Evolutionary conservation across 2,888 invertebrate species (phyloP).

Genomic region (Dasysyrphus albostriatus): DNA sequence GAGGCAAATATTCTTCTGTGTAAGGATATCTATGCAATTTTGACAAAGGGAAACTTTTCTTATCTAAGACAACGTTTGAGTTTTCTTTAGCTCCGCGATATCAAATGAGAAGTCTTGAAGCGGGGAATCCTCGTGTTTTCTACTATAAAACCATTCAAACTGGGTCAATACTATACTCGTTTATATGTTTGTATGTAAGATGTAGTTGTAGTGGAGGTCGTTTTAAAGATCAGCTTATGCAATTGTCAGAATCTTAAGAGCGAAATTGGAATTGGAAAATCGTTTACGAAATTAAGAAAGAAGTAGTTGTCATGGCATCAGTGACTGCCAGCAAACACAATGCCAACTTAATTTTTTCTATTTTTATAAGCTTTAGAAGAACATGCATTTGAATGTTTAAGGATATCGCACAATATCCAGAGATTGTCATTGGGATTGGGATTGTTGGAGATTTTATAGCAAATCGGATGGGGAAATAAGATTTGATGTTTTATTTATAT

Average conservation of each 20-base stretch:
- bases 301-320: slow-evolving; percentile 25
- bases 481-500: slow-evolving; percentile 9
- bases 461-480: slow-evolving; percentile 15
- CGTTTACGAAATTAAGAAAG: slow-evolving; percentile 37
- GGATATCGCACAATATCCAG: slow-evolving; percentile 8
- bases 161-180: slow-evolving; percentile 58
- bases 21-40: slow-evolving; percentile 65
- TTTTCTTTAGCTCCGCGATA: slow-evolving; percentile 40
- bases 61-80: slow-evolving; percentile 58
- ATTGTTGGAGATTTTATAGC: slow-evolving; percentile 30
- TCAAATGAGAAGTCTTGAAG: background rate
- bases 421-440: slow-evolving; percentile 36
- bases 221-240: slow-evolving; percentile 71
- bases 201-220: slow-evolving; percentile 38
- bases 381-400: slow-evolving; percentile 39
- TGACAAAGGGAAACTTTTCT: slow-evolving; percentile 66
- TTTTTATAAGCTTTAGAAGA: slow-evolving; percentile 13
- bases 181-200: no score
- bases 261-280: slow-evolving; percentile 69
- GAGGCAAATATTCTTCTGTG: slow-evolving; percentile 49
- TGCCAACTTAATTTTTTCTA: slow-evolving; percentile 33
- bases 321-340: slow-evolving; percentile 15
- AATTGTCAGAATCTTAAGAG: slow-evolving; percentile 72
- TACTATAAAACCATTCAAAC: slow-evolving; percentile 48
- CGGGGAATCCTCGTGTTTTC: background rate